Percentiles rank a stretch among this genome's conserved stretches.
Conservation (phyloP, 2,888 invertebrate genomes). For the Mystacides longicornis region DNA sequence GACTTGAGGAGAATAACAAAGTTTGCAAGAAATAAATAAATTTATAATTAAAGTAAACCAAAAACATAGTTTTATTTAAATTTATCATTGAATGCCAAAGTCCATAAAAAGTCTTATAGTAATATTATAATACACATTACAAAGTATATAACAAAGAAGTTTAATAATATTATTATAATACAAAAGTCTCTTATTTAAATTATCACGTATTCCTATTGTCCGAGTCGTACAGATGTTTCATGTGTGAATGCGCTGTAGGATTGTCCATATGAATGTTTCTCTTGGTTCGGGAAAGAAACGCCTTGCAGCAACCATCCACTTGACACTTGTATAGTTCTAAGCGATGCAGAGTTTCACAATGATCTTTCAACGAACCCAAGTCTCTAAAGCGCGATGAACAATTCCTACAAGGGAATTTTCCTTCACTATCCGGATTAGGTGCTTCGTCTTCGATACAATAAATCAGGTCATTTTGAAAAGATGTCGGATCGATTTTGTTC, state of each 20-base stretch:
- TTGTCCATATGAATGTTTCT: slow-evolving; percentile 71
- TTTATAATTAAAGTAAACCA: too few species aligned
- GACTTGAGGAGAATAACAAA: too few species aligned
- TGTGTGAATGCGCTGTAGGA: slow-evolving; percentile 47
- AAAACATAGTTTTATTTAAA: too few species aligned
- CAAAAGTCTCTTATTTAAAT: neutral
- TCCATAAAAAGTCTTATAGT: neutral
- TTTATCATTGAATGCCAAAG: too few species aligned
- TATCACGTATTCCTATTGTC: slow-evolving; percentile 21
- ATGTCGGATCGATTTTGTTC: slow-evolving; percentile 9
- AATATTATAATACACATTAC: neutral
- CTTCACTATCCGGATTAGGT: slow-evolving; percentile 58
- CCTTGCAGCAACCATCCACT: slow-evolving; percentile 67
- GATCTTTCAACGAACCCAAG: slow-evolving; percentile 57
- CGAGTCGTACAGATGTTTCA: slow-evolving; percentile 24
- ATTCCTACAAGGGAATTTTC: slow-evolving; percentile 61
- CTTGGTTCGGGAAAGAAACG: slow-evolving; percentile 71
- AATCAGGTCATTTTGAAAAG: slow-evolving; percentile 31
- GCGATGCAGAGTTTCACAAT: slow-evolving; percentile 62
- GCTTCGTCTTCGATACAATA: slow-evolving; percentile 62
- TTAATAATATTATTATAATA: neutral
- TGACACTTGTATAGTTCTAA: slow-evolving; percentile 68
- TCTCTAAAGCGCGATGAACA: slow-evolving; percentile 60
- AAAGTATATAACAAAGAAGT: neutral
- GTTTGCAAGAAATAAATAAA: too few species aligned